phyloP scores from a whole-genome alignment of 2,113 vertebrate species.

The Cnemophilus loriae region DNA sequence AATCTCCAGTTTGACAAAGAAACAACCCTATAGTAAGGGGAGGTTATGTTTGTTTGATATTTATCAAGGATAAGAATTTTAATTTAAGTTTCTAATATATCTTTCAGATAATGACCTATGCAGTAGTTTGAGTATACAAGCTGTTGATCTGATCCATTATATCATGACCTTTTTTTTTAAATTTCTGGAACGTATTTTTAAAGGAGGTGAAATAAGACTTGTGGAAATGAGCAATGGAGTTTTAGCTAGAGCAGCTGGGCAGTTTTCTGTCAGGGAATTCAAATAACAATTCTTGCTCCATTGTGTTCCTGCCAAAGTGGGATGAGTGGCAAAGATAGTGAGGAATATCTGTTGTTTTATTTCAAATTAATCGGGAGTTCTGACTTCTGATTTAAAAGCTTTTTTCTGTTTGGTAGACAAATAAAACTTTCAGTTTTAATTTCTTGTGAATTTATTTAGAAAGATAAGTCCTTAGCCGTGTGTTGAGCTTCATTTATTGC shows the following conservation, averaged over 20 bases:
- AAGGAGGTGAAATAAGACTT: neutral
- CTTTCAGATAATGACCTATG: neutral
- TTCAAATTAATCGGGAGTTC: neutral
- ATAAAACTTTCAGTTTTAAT: neutral
- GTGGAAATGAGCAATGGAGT: neutral
- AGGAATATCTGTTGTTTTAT: neutral
- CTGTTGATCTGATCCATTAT: neutral
- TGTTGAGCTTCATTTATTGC: neutral
- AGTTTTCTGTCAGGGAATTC: neutral
- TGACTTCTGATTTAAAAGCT: neutral
- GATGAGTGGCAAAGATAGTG: neutral
- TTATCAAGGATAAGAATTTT: neutral
- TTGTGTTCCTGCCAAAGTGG: fast-evolving
- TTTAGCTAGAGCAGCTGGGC: neutral
- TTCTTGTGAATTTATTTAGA: neutral
- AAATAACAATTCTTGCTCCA: neutral
- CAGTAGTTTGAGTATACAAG: neutral
- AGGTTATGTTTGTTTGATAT: neutral
- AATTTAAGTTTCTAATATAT: neutral
- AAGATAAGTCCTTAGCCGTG: neutral
- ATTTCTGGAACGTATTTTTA: neutral
- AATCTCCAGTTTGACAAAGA: neutral
- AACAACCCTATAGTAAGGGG: neutral
- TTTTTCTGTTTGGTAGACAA: neutral
- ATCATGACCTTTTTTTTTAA: neutral